These are phyloP conservation scores for Trichosurus vulpecula DNA, from an alignment of 2,797 vertebrate species.

Conservation along the genomic window DNA sequence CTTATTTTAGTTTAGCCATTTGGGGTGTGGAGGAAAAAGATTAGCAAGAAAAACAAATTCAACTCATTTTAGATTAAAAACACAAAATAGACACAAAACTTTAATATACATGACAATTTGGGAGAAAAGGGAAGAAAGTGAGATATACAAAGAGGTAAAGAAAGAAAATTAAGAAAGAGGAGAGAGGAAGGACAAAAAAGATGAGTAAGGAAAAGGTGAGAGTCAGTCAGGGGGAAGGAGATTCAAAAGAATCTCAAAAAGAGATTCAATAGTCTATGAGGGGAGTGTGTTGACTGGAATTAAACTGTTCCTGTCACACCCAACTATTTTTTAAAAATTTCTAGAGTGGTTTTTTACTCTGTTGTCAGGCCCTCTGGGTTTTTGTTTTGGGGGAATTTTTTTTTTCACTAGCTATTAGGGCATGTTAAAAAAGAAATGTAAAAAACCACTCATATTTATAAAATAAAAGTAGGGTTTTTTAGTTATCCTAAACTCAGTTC, in stretches of 20 bases:
- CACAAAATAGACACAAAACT: background rate
- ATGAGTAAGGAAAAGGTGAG: background rate
- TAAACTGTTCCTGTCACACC: slow-evolving; percentile 44
- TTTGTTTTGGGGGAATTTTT: background rate
- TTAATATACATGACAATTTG: slow-evolving; percentile 33
- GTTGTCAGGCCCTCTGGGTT: background rate
- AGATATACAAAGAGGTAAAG: background rate
- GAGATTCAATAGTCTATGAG: background rate
- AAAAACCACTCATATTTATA: slow-evolving; percentile 9
- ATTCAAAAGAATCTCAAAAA: slow-evolving; percentile 11
- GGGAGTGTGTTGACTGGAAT: background rate
- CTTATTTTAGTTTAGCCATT: background rate
- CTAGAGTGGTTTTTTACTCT: slow-evolving; percentile 22
- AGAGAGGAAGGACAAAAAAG: background rate
- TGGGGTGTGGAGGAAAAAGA: background rate
- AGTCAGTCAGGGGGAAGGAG: background rate
- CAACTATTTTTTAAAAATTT: slow-evolving; percentile 45
- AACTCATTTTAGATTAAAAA: slow-evolving; percentile 30
- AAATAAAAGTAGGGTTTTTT: slow-evolving; percentile 22
- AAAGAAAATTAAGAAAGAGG: background rate
- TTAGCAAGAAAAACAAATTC: background rate
- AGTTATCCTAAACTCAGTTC: background rate
- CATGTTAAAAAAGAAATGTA: background rate
- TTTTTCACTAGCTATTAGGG: slow-evolving; percentile 36
- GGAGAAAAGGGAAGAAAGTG: slow-evolving; percentile 1